Base-by-base conservation (phyloP, 2,888 invertebrate species). In the Petrolisthes manimaculis region DNA sequence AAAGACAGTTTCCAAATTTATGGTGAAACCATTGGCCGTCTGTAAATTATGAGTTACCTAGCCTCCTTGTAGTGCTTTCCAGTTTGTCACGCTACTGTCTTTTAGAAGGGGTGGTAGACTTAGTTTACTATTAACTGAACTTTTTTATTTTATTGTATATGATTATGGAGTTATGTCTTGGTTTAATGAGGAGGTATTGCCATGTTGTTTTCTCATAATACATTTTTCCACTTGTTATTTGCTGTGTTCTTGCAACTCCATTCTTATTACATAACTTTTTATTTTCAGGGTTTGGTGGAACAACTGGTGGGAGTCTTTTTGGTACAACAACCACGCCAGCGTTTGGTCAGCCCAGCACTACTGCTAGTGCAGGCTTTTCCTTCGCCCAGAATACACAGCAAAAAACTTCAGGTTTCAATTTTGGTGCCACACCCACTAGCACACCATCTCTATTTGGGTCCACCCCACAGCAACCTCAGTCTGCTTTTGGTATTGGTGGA, bases 401-500 rank as follows among this genome's bases (percentile, higher is more conserved):
- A 85, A 91, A 92, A 37, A 91, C 92, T 67, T 92, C 93, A 6
- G 92, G 92, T 9, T 93, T 93, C 90, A 93, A 92, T 53, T 91
- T 91, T 79, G 91, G 91, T 8, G 86, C 21, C 83, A 83, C 94
- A 91, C 94, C 93, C 78, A 93, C 93, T 6, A 94, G 95, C 0
- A 93, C 94, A 0, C 95, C 94, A 0, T 93, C 94, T 0, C 93
- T 93, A 0, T 95, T 95, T 92, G 94, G 94, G 88, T 90, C 92
- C 87, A 80, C 92, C 18, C 92, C 21, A 92, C 88, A 91, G 92
- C 91, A 91, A 91, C 75, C 74, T 18, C 85, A 85, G 71, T 79
- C 53, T 14, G 69, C 88, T 6, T 88, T 86, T 83, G 88, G 86
- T 6, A 54, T 95, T 92, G 95, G 95, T 14, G 56, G 75, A 37